Evolutionary conservation across 2,797 vertebrate species (phyloP).

Genomic region (Anguilla anguilla): DNA sequence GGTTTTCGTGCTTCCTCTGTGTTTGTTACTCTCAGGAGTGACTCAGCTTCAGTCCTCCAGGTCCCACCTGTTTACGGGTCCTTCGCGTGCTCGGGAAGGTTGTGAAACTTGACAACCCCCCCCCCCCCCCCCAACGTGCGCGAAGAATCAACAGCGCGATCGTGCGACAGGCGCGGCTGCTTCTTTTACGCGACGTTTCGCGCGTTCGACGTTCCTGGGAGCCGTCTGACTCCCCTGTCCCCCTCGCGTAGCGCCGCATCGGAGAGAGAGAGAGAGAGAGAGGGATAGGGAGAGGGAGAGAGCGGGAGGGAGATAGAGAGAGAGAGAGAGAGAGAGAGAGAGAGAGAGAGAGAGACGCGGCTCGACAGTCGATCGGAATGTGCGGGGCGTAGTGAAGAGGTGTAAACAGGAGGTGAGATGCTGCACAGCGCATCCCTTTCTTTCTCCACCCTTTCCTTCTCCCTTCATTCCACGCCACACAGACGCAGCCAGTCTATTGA

Average conservation of each 20-base stretch:
- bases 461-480: neutral
- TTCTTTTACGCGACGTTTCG: neutral
- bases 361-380: neutral
- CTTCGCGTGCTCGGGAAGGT: neutral
- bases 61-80: constrained; percentile 39
- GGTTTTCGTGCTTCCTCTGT: constrained; percentile 18
- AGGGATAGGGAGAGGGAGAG: no score
- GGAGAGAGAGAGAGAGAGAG: no score
- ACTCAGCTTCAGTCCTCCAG: constrained; percentile 23
- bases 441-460: constrained; percentile 17
- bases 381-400: neutral
- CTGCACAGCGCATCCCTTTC: constrained; percentile 19
- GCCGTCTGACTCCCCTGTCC: neutral
- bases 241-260: neutral
- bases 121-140: neutral
- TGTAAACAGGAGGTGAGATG: constrained; percentile 32
- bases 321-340: no score
- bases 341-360: neutral
- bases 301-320: no score
- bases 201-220: neutral
- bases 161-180: neutral
- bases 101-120: neutral
- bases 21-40: constrained; percentile 6
- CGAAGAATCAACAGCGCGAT: neutral
- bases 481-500: constrained; percentile 30